A percentile compares a stretch with the other conserved stretches of the same genome.
Conservation (phyloP, 2,113 vertebrate genomes). For the Tyrannus savana region DNA sequence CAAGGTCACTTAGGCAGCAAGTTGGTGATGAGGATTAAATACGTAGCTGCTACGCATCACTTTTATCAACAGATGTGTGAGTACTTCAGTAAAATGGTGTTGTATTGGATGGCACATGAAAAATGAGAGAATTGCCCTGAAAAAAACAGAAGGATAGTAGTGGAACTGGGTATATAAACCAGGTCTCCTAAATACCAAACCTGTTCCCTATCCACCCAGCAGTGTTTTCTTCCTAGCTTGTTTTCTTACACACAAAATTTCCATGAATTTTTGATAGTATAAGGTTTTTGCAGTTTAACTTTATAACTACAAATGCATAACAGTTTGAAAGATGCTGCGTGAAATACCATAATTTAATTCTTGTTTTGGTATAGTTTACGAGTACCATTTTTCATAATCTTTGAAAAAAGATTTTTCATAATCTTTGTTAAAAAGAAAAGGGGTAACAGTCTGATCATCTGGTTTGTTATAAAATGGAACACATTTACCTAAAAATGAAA, state of each 20-base stretch:
- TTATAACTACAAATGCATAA: not conserved
- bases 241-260: not conserved
- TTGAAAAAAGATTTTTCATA: constrained; percentile 6
- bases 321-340: not conserved
- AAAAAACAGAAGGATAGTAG: not conserved
- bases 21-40: not conserved
- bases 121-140: not conserved
- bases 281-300: not conserved
- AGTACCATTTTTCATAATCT: not conserved
- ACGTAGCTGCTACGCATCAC: rapidly evolving
- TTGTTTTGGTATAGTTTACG: not conserved
- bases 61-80: not conserved
- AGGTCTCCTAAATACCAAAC: not conserved
- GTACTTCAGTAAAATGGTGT: not conserved
- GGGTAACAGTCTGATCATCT: not conserved
- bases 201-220: not conserved
- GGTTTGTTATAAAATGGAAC: not conserved
- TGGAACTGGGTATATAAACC: not conserved
- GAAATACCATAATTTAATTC: not conserved
- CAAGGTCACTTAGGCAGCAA: not conserved
- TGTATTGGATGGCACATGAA: not conserved
- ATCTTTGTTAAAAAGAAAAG: not conserved
- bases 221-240: not conserved
- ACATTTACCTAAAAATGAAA: constrained; percentile 10
- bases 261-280: not conserved